A percentile compares a stretch with the other conserved stretches of the same genome.
phyloP scores from a whole-genome alignment of 2,888 invertebrate genomes.

The Sphaeridia pumilis region DNA sequence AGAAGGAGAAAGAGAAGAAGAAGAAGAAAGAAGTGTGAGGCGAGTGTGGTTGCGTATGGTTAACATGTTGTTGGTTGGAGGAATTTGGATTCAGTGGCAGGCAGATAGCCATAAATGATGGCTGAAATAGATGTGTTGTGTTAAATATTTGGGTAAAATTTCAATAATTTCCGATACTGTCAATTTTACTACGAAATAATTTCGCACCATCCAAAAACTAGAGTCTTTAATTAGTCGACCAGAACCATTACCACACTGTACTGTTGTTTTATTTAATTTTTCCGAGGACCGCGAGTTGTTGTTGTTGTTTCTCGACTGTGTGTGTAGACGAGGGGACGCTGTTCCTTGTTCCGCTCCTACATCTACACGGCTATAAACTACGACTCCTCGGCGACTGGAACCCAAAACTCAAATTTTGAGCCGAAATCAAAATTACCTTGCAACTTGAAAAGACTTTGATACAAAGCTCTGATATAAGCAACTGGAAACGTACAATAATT shows the following conservation, averaged over 20 bases:
- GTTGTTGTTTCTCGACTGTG: too few relatives aligned
- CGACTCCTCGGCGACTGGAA: not conserved
- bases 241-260: not conserved
- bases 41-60: not conserved
- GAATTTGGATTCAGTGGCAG: conserved; percentile 7
- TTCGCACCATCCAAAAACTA: conserved; percentile 7
- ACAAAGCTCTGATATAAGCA: not conserved
- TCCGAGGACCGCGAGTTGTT: not conserved
- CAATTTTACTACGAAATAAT: conserved; percentile 13
- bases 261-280: not conserved
- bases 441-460: conserved; percentile 2
- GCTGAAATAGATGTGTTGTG: conserved; percentile 12
- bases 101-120: conserved; percentile 11
- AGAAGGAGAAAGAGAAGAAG: not conserved
- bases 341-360: too few relatives aligned
- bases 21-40: not conserved
- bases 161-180: conserved; percentile 15
- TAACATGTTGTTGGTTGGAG: not conserved
- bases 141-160: conserved; percentile 14
- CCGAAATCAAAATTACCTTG: not conserved
- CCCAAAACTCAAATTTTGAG: not conserved
- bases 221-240: conserved; percentile 6
- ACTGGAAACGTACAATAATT: conserved; percentile 3
- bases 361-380: not conserved
- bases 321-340: too few relatives aligned